A percentile compares a stretch with the other conserved stretches of the same genome.
phyloP scores from a whole-genome alignment of 1,140 invertebrate species.

The Euwallacea similis region DNA sequence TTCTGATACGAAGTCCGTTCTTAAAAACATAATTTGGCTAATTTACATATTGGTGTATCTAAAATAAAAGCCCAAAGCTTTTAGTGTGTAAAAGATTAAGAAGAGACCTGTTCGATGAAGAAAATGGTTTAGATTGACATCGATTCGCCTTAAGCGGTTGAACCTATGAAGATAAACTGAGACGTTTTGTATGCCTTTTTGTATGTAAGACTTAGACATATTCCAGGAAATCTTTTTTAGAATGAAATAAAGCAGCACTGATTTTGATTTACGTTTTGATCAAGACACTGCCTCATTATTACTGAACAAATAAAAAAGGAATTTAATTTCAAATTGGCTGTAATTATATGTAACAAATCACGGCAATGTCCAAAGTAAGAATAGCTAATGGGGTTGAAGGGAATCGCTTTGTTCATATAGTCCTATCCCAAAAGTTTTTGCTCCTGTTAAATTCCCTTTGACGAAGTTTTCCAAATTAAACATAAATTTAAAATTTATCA shows the following conservation, averaged over 20 bases:
- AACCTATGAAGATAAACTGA: no score
- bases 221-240: no score
- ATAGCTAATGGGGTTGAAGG: background rate
- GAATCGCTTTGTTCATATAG: no score
- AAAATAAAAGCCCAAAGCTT: conserved; percentile 13
- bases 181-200: no score
- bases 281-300: no score
- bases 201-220: no score
- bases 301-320: no score
- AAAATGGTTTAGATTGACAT: conserved; percentile 13
- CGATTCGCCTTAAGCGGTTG: background rate
- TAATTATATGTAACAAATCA: conserved; percentile 38
- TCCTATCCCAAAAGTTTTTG: no score
- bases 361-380: conserved; percentile 29
- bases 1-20: background rate
- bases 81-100: conserved; percentile 8
- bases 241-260: no score
- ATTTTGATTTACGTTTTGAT: no score
- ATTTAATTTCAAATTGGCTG: conserved; percentile 21
- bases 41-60: conserved; percentile 15
- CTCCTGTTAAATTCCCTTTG: no score
- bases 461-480: background rate
- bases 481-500: background rate
- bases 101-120: background rate
- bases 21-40: conserved; percentile 6